These are phyloP conservation scores for Aix galericulata DNA, from an alignment of 2,113 vertebrate species.

Conservation along the genomic window DNA sequence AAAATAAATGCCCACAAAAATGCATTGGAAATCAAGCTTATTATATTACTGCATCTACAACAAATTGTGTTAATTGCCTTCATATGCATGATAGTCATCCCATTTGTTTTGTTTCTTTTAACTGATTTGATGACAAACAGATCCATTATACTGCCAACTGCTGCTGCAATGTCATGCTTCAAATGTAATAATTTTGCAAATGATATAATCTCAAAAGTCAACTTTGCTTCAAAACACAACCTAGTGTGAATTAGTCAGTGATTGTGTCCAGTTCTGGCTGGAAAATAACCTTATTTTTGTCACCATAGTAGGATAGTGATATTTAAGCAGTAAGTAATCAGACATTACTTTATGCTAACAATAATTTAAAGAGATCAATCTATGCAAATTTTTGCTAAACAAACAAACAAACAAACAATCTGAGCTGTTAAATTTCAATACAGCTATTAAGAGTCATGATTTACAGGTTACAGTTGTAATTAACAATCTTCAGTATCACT, in stretches of 20 bases:
- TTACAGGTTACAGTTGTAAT: neutral
- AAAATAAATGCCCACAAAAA: neutral
- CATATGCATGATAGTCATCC: neutral
- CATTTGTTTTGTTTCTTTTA: neutral
- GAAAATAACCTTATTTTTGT: neutral
- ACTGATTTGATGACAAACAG: conserved; percentile 5
- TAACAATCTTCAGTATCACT: neutral
- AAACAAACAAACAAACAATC: neutral
- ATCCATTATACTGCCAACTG: neutral
- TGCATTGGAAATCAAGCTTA: neutral
- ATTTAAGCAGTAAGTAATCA: neutral
- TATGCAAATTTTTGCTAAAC: neutral
- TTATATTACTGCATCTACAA: neutral
- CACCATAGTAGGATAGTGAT: neutral
- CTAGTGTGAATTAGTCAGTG: neutral
- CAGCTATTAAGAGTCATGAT: neutral
- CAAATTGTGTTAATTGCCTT: neutral
- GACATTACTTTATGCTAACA: neutral
- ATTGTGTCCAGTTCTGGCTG: neutral
- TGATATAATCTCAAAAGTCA: neutral
- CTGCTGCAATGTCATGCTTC: neutral
- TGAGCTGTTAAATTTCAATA: neutral
- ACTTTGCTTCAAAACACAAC: neutral
- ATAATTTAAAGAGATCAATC: neutral
- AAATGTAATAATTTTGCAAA: conserved; percentile 5